These are phyloP conservation scores for Hirudo medicinalis DNA, from an alignment of 1,140 invertebrate species.

Conservation along the genomic window DNA sequence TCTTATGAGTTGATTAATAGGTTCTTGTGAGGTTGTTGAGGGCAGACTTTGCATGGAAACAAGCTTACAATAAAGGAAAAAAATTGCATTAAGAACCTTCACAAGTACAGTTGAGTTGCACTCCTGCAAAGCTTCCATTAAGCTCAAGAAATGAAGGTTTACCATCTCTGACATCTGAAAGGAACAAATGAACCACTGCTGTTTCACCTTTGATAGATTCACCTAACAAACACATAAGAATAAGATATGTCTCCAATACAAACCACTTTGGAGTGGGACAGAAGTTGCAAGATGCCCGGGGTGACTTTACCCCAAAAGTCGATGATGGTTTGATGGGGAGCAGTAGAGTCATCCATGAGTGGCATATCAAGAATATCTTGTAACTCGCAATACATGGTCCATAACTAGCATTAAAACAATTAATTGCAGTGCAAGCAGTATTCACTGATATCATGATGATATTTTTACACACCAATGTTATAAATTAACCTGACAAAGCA, in stretches of 20 bases:
- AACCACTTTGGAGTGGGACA: slow-evolving; percentile 82
- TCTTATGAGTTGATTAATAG: too few relatives aligned
- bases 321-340: slow-evolving; percentile 53
- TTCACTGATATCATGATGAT: neutral
- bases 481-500: slow-evolving; percentile 48
- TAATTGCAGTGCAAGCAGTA: neutral
- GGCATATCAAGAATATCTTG: slow-evolving; percentile 50
- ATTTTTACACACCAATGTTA: slow-evolving; percentile 14
- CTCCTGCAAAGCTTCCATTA: slow-evolving; percentile 87
- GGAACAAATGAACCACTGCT: neutral
- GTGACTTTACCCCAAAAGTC: slow-evolving; percentile 98
- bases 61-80: neutral
- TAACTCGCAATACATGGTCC: slow-evolving; percentile 95
- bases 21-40: too few relatives aligned
- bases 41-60: too few relatives aligned
- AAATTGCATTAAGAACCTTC: slow-evolving; percentile 32
- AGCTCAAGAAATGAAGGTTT: slow-evolving; percentile 84
- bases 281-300: slow-evolving; percentile 78
- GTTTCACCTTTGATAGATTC: neutral
- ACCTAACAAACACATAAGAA: neutral
- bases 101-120: slow-evolving; percentile 78
- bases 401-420: slow-evolving; percentile 50
- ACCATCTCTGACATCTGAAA: slow-evolving; percentile 85
- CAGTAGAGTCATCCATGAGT: slow-evolving; percentile 40
- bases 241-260: slow-evolving; percentile 30